Evolutionary conservation across 2,113 vertebrate genomes (phyloP).

Genomic region (Neomonachus schauinslandi): DNA sequence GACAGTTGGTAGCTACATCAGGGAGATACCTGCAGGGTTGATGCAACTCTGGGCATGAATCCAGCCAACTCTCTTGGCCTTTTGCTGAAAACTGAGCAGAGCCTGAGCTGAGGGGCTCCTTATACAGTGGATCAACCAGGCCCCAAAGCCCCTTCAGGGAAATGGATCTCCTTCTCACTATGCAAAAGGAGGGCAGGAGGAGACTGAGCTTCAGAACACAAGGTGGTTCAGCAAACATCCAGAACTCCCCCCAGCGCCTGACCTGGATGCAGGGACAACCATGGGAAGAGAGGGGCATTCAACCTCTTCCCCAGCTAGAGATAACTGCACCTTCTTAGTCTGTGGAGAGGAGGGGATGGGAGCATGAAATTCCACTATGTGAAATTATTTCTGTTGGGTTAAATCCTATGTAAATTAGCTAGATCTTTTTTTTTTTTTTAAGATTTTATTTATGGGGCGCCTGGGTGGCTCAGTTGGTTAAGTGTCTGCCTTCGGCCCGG

Average conservation of each 20-base stretch:
- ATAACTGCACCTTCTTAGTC: background rate
- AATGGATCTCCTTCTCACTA: background rate
- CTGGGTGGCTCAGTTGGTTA: too few relatives aligned
- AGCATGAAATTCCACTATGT: background rate
- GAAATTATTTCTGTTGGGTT: background rate
- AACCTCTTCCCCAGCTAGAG: background rate
- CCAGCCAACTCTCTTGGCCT: background rate
- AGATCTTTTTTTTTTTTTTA: background rate
- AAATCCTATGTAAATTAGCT: background rate
- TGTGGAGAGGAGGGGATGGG: background rate
- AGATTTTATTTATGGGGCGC: too few relatives aligned
- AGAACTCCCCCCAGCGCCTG: background rate
- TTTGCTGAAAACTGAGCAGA: background rate
- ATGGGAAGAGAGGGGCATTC: background rate
- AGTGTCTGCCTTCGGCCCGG: too few relatives aligned
- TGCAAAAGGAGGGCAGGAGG: background rate
- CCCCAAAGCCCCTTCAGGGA: background rate
- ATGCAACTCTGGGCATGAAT: background rate
- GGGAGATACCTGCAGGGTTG: background rate
- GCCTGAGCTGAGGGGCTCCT: background rate
- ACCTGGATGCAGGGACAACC: background rate
- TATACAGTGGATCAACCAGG: background rate
- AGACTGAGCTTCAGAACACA: background rate
- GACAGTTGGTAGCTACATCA: background rate
- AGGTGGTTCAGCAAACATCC: background rate